These are phyloP conservation scores for Vanacampus margaritifer DNA, from an alignment of 2,113 vertebrate species.

Conservation along the genomic window DNA sequence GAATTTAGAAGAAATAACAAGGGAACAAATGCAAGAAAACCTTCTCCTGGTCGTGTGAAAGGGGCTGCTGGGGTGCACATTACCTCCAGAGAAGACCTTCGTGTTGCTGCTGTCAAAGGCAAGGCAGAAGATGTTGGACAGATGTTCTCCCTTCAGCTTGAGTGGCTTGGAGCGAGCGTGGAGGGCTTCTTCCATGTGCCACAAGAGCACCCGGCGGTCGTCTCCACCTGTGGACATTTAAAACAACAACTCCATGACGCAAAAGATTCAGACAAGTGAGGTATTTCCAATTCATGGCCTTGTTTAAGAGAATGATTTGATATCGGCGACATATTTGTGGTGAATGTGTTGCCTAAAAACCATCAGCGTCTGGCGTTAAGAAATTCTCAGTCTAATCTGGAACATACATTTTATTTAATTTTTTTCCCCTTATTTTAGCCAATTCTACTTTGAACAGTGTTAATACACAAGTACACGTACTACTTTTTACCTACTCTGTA, in stretches of 20 bases:
- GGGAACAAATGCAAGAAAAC: not conserved
- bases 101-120: constrained; percentile 97
- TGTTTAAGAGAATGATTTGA: not conserved
- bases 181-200: constrained; percentile 95
- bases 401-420: no score
- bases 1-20: no score
- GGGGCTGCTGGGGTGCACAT: constrained; percentile 23
- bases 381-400: no score
- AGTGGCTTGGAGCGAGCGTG: constrained; percentile 87
- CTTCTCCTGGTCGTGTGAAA: not conserved
- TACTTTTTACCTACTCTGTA: not conserved
- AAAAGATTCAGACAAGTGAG: not conserved
- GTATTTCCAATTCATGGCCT: not conserved
- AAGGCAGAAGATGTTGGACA: constrained; percentile 97
- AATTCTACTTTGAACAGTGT: not conserved
- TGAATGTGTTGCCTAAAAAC: no score
- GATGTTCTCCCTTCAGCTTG: constrained; percentile 95
- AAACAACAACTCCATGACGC: not conserved
- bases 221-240: constrained; percentile 83
- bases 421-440: no score
- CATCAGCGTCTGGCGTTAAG: no score
- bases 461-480: no score
- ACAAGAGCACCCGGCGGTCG: constrained; percentile 91
- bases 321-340: no score
- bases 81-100: constrained; percentile 94